Conservation (phyloP, 2,888 invertebrate species). For the Mesorhabditis belari region DNA sequence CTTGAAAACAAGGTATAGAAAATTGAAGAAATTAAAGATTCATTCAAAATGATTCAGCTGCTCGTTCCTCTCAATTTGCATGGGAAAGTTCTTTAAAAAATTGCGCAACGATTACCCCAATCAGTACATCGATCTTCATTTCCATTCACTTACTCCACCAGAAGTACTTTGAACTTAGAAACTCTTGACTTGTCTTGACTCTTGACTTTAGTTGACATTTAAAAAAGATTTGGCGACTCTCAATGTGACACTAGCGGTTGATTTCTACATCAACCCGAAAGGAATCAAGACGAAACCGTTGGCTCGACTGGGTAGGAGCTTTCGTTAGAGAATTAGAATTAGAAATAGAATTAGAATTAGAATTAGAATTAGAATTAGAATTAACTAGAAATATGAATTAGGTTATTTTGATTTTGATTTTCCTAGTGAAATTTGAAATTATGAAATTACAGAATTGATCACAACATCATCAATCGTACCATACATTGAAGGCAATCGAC, state of each 20-base stretch:
- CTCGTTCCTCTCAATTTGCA: conserved; percentile 28
- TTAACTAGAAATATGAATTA: not conserved
- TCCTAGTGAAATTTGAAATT: not conserved
- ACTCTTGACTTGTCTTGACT: conserved; percentile 5
- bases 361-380: not conserved
- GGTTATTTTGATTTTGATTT: not conserved
- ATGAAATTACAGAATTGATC: conserved; percentile 17
- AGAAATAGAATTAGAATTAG: not conserved
- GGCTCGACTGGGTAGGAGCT: conserved; percentile 20
- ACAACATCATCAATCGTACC: conserved; percentile 26
- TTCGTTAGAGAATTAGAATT: not conserved
- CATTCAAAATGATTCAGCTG: conserved; percentile 21
- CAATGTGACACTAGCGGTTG: conserved; percentile 23
- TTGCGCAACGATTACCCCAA: conserved; percentile 30
- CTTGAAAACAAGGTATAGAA: conserved; percentile 29
- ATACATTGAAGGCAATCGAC: conserved; percentile 13
- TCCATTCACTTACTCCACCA: conserved; percentile 23
- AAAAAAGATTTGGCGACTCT: conserved; percentile 8
- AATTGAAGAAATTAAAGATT: not conserved
- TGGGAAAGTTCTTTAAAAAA: conserved; percentile 38
- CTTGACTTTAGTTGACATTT: conserved; percentile 6
- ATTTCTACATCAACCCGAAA: conserved; percentile 23
- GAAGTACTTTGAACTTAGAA: conserved; percentile 1
- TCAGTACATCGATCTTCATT: conserved; percentile 33
- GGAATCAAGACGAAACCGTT: conserved; percentile 17